A percentile compares a stretch with the other conserved stretches of the same genome.
Conservation (phyloP, 2,888 invertebrate genomes). For the Tupiocoris notatus region DNA sequence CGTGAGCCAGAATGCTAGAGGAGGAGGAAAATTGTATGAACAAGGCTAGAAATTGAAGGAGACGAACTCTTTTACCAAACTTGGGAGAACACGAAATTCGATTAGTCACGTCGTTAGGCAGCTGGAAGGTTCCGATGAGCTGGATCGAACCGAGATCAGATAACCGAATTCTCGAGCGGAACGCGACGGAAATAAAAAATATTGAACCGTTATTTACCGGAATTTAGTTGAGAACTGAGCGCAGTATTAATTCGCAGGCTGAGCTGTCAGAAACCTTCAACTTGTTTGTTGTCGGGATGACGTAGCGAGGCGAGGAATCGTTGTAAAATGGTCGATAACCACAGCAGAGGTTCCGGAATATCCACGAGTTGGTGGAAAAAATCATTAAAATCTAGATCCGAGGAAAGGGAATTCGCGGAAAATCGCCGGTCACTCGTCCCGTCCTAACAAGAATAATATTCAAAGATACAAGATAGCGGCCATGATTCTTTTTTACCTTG, state of each 20-base stretch:
- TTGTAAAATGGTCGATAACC: constrained; percentile 35
- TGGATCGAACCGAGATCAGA: neutral
- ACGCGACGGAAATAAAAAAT: too few relatives aligned
- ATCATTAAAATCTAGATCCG: neutral
- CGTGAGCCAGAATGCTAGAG: too few relatives aligned
- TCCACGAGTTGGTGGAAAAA: neutral
- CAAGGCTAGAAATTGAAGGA: too few relatives aligned
- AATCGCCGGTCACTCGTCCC: too few relatives aligned
- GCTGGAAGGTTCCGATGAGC: neutral
- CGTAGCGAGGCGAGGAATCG: constrained; percentile 12
- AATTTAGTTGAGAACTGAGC: too few relatives aligned
- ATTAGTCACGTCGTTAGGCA: neutral
- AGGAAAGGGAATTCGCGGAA: neutral
- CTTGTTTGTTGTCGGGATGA: constrained; percentile 35
- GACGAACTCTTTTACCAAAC: too few relatives aligned
- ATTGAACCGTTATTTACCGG: too few relatives aligned
- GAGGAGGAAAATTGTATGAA: too few relatives aligned
- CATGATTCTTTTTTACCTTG: constrained; percentile 41
- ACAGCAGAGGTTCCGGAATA: constrained; percentile 15
- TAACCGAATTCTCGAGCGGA: neutral
- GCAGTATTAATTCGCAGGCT: neutral
- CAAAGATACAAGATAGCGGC: constrained; percentile 24
- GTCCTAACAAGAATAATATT: constrained; percentile 11
- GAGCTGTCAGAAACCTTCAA: neutral
- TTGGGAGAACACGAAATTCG: neutral